Conservation (phyloP, 2,888 invertebrate genomes). For the Drosophila buzzatii region DNA sequence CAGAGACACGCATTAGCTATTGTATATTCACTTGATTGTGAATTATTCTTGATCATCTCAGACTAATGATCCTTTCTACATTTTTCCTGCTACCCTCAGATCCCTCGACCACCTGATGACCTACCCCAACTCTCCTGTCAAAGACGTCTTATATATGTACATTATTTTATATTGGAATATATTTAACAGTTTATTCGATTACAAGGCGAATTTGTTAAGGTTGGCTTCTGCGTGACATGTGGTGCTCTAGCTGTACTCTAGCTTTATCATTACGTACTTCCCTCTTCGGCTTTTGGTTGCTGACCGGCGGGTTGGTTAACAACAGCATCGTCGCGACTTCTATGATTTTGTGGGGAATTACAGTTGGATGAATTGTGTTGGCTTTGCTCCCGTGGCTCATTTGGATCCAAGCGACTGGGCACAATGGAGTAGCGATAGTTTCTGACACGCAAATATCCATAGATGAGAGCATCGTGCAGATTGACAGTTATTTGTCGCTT, state of each 20-base stretch:
- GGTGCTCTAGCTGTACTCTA: no score
- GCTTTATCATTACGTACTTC: not conserved
- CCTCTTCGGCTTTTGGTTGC: no score
- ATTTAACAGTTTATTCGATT: not conserved
- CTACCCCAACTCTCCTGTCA: not conserved
- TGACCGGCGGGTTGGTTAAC: not conserved
- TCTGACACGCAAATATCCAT: slow-evolving; percentile 51
- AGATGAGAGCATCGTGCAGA: slow-evolving; percentile 64
- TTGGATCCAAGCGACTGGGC: slow-evolving; percentile 22
- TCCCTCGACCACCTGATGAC: not conserved
- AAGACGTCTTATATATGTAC: not conserved
- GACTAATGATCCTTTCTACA: not conserved
- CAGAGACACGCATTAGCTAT: not conserved
- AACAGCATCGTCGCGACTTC: not conserved
- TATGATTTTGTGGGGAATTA: not conserved
- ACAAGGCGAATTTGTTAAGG: not conserved
- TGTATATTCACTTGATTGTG: no score
- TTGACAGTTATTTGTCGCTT: slow-evolving; percentile 66
- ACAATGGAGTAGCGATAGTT: slow-evolving; percentile 61
- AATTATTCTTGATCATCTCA: not conserved
- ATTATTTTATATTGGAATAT: not conserved
- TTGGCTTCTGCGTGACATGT: not conserved
- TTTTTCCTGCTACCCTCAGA: not conserved
- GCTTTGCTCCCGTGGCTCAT: slow-evolving; percentile 13
- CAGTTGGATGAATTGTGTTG: not conserved